Evolutionary conservation across 23 tunicate species (phyloP).

Genomic region (Diplosoma virens): DNA sequence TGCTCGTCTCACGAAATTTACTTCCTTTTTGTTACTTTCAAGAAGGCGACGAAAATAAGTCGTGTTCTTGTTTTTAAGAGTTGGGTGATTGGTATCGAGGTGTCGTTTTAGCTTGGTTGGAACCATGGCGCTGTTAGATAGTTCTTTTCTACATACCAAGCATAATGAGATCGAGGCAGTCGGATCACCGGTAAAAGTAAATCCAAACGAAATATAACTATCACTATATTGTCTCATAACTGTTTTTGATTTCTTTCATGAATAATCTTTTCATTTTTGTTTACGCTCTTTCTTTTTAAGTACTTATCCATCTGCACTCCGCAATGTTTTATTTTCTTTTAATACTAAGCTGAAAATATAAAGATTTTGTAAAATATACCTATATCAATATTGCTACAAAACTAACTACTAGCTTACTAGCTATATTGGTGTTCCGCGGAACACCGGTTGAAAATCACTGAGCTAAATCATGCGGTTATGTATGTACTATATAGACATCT

Average conservation of each 20-base stretch:
- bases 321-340: not conserved
- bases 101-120: not conserved
- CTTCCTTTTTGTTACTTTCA: slow-evolving; percentile 10
- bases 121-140: slow-evolving; percentile 22
- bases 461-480: no score
- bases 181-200: slow-evolving; percentile 8
- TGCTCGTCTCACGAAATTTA: not conserved
- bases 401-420: no score
- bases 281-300: not conserved
- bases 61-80: slow-evolving; percentile 8
- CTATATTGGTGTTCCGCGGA: no score
- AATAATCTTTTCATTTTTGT: not conserved
- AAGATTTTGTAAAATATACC: not conserved
- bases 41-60: not conserved
- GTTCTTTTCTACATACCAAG: slow-evolving; percentile 23
- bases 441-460: no score
- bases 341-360: not conserved
- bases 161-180: slow-evolving; percentile 35
- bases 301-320: no score
- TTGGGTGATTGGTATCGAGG: not conserved
- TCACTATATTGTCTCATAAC: no score
- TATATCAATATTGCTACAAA: not conserved
- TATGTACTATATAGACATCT: no score
- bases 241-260: no score
- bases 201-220: no score